These are phyloP conservation scores for Apostichopus parvimensis DNA, from an alignment of 35 echinoderm and acorn worm genomes.

Conservation along the genomic window DNA sequence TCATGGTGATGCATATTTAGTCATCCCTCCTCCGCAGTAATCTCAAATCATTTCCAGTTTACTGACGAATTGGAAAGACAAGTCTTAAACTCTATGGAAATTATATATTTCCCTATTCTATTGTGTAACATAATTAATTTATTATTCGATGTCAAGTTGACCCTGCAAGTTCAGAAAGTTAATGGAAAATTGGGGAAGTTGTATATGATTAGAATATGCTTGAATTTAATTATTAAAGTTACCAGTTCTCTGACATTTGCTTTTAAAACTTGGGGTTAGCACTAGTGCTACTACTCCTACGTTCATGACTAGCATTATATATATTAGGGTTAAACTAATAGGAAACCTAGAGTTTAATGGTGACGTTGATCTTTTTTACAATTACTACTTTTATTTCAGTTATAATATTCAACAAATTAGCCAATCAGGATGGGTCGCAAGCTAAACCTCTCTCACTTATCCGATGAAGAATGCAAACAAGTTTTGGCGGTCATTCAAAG, in stretches of 20 bases:
- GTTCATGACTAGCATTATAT: background rate
- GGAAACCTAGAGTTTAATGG: no score
- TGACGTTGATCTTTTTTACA: background rate
- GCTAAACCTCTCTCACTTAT: constrained; percentile 88
- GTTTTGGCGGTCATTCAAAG: constrained; percentile 94
- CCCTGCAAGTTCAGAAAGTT: no score
- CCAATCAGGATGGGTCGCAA: constrained; percentile 95
- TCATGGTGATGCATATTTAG: background rate
- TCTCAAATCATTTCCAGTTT: background rate
- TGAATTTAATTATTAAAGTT: no score
- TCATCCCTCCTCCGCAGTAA: background rate
- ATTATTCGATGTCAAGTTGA: no score
- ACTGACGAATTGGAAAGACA: background rate
- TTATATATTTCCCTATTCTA: background rate
- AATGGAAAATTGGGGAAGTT: no score
- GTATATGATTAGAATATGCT: no score
- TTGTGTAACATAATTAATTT: no score
- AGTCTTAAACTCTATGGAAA: background rate
- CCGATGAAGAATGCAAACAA: constrained; percentile 86
- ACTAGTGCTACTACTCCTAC: background rate
- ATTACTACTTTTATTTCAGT: background rate
- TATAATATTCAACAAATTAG: background rate
- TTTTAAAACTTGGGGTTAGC: no score
- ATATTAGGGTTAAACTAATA: no score
- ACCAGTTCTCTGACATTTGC: no score